Evolutionary conservation across 2,113 vertebrate species (phyloP).

Genomic region (Pyrgilauda ruficollis): DNA sequence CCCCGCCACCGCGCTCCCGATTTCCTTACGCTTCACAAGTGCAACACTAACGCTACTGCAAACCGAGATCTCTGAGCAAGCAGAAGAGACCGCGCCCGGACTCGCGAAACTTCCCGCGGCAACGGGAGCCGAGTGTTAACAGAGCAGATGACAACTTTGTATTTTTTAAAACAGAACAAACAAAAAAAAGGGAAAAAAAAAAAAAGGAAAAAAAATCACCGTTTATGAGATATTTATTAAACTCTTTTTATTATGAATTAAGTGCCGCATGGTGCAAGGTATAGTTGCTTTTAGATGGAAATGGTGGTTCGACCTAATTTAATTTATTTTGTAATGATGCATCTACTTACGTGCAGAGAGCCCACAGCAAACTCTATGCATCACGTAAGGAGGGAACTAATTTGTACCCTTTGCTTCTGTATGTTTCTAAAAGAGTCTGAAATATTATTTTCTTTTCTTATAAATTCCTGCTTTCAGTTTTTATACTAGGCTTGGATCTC

Average conservation of each 20-base stretch:
- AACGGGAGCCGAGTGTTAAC: neutral
- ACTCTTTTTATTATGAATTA: constrained; percentile 66
- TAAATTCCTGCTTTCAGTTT: constrained; percentile 18
- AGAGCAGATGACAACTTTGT: constrained; percentile 41
- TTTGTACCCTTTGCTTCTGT: constrained; percentile 50
- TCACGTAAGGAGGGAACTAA: neutral
- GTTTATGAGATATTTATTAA: constrained; percentile 44
- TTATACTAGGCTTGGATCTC: constrained; percentile 47
- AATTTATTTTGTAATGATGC: constrained; percentile 59
- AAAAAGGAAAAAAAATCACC: neutral
- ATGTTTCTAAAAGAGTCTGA: constrained; percentile 17
- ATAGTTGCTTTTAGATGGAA: constrained; percentile 53
- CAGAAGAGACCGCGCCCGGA: neutral
- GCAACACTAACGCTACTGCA: constrained; percentile 37
- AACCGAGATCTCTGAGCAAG: neutral
- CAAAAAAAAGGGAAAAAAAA: no score
- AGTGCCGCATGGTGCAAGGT: constrained; percentile 62
- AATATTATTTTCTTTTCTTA: neutral
- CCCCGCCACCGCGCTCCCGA: neutral
- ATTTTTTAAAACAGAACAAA: constrained; percentile 28
- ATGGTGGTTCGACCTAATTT: constrained; percentile 35
- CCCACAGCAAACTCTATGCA: constrained; percentile 53
- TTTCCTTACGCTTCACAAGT: constrained; percentile 50
- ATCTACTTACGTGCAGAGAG: constrained; percentile 38
- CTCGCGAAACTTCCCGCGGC: neutral